Conservation (phyloP, 2,888 invertebrate genomes). For the Lypha dubia region DNA sequence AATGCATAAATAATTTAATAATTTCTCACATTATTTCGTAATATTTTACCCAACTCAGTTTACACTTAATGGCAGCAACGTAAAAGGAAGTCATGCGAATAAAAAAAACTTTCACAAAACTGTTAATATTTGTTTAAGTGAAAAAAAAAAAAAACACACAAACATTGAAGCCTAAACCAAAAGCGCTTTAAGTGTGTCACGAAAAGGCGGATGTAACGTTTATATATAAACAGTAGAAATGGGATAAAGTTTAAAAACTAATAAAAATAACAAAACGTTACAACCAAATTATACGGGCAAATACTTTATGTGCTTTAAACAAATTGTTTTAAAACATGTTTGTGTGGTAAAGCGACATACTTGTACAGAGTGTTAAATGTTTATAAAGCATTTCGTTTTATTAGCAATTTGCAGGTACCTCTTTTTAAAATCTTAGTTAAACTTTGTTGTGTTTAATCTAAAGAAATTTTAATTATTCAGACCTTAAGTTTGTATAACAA, state of each 20-base stretch:
- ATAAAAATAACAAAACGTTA: background rate
- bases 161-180: conserved; percentile 50
- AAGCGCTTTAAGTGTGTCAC: conserved; percentile 38
- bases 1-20: background rate
- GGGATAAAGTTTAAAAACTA: conserved; percentile 21
- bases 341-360: background rate
- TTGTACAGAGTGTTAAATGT: background rate
- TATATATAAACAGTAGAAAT: conserved; percentile 2
- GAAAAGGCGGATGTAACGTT: conserved; percentile 49
- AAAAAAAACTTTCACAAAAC: conserved; percentile 27
- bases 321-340: conserved; percentile 7
- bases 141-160: too few relatives aligned
- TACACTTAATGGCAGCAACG: background rate
- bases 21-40: background rate
- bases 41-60: conserved; percentile 10
- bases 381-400: too few relatives aligned
- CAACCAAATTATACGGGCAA: background rate
- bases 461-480: too few relatives aligned
- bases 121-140: conserved; percentile 61
- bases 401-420: too few relatives aligned
- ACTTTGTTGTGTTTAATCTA: too few relatives aligned
- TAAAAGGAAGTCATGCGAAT: conserved; percentile 26
- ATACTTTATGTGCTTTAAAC: conserved; percentile 4
- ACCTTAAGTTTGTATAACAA: too few relatives aligned
- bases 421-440: too few relatives aligned